Conservation (phyloP, 2,888 invertebrate genomes). For the Spisula subtruncata region DNA sequence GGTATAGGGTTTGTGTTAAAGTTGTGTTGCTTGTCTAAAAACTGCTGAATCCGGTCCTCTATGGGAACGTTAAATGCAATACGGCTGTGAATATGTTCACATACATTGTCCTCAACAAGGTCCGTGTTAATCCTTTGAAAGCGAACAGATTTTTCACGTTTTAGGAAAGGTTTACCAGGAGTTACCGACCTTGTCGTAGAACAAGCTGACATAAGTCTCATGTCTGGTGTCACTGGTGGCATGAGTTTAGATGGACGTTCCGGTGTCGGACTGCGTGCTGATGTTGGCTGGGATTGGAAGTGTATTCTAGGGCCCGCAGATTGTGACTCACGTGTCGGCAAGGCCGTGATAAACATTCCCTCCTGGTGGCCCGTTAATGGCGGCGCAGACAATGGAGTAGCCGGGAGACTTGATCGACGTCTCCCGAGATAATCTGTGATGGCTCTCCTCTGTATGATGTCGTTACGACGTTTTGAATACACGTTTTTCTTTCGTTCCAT, state of each 20-base stretch:
- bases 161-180: conserved; percentile 53
- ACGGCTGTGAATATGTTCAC: conserved; percentile 20
- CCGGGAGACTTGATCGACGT: conserved; percentile 26
- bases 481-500: conserved; percentile 73
- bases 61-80: conserved; percentile 33
- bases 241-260: neutral
- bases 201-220: conserved; percentile 13
- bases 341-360: conserved; percentile 57
- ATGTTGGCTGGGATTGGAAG: neutral
- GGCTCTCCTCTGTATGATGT: conserved; percentile 58
- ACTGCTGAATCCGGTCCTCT: conserved; percentile 65
- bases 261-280: neutral
- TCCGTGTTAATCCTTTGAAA: conserved; percentile 51
- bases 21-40: conserved; percentile 65
- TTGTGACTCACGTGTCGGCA: conserved; percentile 45
- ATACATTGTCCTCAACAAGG: neutral
- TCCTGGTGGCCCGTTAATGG: conserved; percentile 39
- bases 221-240: conserved; percentile 10
- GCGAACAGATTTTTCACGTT: conserved; percentile 70
- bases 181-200: conserved; percentile 40
- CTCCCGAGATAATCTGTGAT: conserved; percentile 49
- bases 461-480: conserved; percentile 63
- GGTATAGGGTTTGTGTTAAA: conserved; percentile 62
- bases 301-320: conserved; percentile 55
- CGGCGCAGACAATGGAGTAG: conserved; percentile 60